Conservation (phyloP, 2,113 vertebrate genomes). For the Chiloscyllium plagiosum region DNA sequence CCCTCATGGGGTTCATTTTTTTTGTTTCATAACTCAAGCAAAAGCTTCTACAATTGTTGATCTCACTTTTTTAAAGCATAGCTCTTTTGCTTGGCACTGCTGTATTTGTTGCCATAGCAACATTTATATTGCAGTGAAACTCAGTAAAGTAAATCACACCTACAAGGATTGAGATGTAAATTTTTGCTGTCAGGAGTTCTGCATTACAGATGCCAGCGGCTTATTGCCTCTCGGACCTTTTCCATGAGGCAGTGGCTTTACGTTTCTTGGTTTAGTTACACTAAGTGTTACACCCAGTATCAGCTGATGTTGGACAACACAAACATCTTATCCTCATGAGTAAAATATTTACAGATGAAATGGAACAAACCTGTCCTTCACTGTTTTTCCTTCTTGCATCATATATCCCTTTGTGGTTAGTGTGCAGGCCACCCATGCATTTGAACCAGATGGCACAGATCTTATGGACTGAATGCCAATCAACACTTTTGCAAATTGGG, state of each 20-base stretch:
- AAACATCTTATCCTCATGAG: constrained; percentile 3
- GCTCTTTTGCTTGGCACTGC: not conserved
- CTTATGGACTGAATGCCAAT: not conserved
- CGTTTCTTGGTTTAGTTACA: not conserved
- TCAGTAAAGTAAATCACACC: constrained; percentile 18
- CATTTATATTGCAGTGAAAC: constrained; percentile 23
- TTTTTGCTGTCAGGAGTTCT: not conserved
- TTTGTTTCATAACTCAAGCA: not conserved
- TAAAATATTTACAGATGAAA: constrained; percentile 20
- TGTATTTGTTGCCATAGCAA: constrained; percentile 30
- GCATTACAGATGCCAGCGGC: not conserved
- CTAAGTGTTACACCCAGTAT: constrained; percentile 24
- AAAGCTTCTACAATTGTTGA: constrained; percentile 17
- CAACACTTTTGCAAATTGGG: not conserved
- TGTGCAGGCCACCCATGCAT: not conserved
- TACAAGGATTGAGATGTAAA: not conserved
- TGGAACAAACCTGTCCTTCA: constrained; percentile 21
- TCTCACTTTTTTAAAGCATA: constrained; percentile 9
- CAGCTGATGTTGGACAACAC: constrained; percentile 20
- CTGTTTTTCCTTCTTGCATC: constrained; percentile 2
- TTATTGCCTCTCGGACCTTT: not conserved
- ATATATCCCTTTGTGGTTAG: constrained; percentile 15
- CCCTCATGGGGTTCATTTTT: constrained; percentile 32
- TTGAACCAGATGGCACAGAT: not conserved
- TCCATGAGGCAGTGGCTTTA: not conserved